phyloP scores from a whole-genome alignment of 1,140 invertebrate species.

The Eupristina koningsbergeri region DNA sequence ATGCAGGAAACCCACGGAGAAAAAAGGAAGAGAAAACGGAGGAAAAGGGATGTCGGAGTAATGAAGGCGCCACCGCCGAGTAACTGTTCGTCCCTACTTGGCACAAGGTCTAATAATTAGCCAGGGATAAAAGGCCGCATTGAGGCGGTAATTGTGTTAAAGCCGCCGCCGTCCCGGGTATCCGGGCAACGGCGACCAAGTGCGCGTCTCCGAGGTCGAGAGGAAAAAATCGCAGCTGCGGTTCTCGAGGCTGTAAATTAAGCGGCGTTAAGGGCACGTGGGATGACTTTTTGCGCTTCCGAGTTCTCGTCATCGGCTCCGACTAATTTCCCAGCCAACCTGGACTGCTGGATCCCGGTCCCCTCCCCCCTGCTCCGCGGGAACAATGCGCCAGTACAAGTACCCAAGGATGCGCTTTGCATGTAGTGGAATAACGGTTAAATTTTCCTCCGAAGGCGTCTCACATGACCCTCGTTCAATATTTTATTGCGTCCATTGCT shows the following conservation, averaged over 20 bases:
- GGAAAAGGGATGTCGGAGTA: no score
- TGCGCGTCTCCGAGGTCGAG: not conserved
- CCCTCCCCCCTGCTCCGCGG: not conserved
- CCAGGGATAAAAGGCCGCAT: no score
- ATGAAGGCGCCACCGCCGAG: no score
- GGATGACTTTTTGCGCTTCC: slow-evolving; percentile 14
- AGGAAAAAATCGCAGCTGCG: slow-evolving; percentile 22
- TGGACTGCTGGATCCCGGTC: not conserved
- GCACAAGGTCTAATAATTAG: not conserved
- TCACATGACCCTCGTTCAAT: no score
- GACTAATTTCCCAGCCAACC: not conserved
- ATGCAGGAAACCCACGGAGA: no score
- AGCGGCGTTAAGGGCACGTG: slow-evolving; percentile 27
- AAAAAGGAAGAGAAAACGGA: no score
- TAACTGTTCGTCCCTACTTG: no score
- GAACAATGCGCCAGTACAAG: not conserved
- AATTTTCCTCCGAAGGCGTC: not conserved
- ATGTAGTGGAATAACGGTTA: not conserved
- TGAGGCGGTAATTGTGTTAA: not conserved
- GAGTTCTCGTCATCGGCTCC: not conserved
- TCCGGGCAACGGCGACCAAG: not conserved
- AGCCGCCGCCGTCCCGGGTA: no score
- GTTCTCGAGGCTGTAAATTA: slow-evolving; percentile 25
- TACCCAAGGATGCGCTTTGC: not conserved
- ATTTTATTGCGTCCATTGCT: no score